A percentile compares a stretch with the other conserved stretches of the same genome.
Evolutionary conservation across 2,888 invertebrate genomes (phyloP).

Genomic region (Scrobipalpa costella): DNA sequence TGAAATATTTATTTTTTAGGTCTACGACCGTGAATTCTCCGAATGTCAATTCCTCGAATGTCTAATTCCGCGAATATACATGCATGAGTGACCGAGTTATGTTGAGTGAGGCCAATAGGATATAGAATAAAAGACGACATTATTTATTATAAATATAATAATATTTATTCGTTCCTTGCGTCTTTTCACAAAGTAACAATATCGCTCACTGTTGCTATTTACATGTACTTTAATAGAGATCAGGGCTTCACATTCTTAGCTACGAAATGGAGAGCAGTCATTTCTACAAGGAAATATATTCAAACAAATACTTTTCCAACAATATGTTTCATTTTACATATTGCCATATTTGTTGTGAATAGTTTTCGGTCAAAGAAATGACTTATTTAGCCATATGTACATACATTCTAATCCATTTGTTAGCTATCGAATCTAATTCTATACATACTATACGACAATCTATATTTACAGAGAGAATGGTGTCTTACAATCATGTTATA

Average conservation of each 20-base stretch:
- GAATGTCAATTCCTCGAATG: too few relatives aligned
- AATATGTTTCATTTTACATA: neutral
- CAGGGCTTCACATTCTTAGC: constrained; percentile 30
- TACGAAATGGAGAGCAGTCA: constrained; percentile 13
- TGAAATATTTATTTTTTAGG: too few relatives aligned
- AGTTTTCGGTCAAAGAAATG: constrained; percentile 5
- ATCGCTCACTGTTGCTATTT: constrained; percentile 42
- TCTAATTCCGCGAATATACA: too few relatives aligned
- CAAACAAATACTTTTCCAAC: neutral
- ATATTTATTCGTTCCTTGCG: constrained; percentile 63
- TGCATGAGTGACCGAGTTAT: too few relatives aligned
- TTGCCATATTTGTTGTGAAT: neutral
- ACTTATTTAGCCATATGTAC: neutral
- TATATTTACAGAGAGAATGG: constrained; percentile 18
- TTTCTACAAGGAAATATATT: neutral
- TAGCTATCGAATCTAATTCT: constrained; percentile 12
- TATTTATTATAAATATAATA: constrained; percentile 72
- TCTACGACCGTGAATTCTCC: too few relatives aligned
- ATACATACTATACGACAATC: constrained; percentile 22
- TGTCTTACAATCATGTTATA: neutral
- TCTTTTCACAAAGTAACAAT: constrained; percentile 61
- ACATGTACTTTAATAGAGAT: constrained; percentile 46
- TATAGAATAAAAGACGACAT: constrained; percentile 17
- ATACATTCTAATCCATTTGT: neutral
- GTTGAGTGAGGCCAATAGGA: neutral